phyloP scores from a whole-genome alignment of 2,113 vertebrate genomes.

The Plotosus lineatus region DNA sequence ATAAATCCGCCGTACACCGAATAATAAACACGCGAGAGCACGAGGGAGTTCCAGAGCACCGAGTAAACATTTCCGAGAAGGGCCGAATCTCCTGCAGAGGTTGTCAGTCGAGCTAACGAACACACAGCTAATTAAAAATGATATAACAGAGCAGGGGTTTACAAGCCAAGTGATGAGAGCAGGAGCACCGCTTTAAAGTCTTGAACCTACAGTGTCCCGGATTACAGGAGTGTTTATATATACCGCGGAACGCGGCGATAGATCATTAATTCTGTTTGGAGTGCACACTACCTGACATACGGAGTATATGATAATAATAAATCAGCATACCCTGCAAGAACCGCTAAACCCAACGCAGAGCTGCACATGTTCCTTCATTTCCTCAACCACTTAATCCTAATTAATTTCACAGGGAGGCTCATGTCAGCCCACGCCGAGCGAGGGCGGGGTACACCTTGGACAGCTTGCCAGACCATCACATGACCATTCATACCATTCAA shows the following conservation, averaged over 20 bases:
- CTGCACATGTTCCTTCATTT: no score
- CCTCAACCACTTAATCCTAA: no score
- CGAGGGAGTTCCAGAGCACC: not conserved
- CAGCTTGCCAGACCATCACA: no score
- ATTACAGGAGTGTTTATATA: not conserved
- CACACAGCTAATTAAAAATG: not conserved
- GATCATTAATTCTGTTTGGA: constrained; percentile 16
- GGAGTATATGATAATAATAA: constrained; percentile 21
- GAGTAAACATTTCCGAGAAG: not conserved
- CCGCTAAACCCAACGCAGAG: not conserved
- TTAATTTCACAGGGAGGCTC: no score
- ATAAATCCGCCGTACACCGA: not conserved
- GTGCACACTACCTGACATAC: not conserved
- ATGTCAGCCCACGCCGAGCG: no score
- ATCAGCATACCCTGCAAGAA: not conserved
- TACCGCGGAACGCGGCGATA: not conserved
- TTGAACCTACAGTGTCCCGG: not conserved
- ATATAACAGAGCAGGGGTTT: not conserved
- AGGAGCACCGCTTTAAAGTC: not conserved
- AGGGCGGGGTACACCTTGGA: no score
- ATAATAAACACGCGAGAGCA: not conserved
- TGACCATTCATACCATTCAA: no score
- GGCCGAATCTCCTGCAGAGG: not conserved
- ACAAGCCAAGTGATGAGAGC: not conserved
- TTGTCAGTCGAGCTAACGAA: not conserved